Conservation (phyloP, 2,113 vertebrate species). For the Baryphthengus martii region DNA sequence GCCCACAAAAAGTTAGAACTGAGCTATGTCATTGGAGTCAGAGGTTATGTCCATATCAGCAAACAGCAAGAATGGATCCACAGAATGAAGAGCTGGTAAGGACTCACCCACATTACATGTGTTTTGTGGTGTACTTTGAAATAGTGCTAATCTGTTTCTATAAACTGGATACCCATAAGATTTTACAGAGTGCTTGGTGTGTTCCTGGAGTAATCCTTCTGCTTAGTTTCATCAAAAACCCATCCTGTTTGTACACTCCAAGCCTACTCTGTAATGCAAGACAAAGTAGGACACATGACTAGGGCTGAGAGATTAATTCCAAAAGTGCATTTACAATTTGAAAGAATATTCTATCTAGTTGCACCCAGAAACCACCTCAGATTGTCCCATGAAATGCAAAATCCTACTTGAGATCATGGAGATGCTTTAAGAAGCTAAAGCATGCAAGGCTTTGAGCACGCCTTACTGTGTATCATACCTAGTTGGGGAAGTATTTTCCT, state of each 20-base stretch:
- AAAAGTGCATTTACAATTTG: not conserved
- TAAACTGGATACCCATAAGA: not conserved
- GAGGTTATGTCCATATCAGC: not conserved
- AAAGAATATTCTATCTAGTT: not conserved
- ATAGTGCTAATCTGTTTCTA: not conserved
- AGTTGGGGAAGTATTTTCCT: not conserved
- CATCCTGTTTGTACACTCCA: not conserved
- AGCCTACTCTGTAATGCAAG: not conserved
- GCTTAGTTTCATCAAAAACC: not conserved
- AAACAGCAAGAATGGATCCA: not conserved
- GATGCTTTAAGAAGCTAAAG: not conserved
- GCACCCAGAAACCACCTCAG: not conserved
- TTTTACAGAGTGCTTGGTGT: not conserved
- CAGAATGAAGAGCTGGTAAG: not conserved
- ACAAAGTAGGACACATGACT: not conserved
- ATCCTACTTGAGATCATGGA: not conserved
- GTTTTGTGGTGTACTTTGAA: not conserved
- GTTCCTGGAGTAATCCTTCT: not conserved
- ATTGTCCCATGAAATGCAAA: not conserved
- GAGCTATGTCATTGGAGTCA: not conserved
- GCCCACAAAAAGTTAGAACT: not conserved
- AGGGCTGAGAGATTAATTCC: not conserved
- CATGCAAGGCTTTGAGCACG: not conserved
- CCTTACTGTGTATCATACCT: not conserved
- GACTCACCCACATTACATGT: not conserved